A percentile compares a stretch with the other conserved stretches of the same genome.
phyloP scores from a whole-genome alignment of 2,797 vertebrate species.

The Falco peregrinus region DNA sequence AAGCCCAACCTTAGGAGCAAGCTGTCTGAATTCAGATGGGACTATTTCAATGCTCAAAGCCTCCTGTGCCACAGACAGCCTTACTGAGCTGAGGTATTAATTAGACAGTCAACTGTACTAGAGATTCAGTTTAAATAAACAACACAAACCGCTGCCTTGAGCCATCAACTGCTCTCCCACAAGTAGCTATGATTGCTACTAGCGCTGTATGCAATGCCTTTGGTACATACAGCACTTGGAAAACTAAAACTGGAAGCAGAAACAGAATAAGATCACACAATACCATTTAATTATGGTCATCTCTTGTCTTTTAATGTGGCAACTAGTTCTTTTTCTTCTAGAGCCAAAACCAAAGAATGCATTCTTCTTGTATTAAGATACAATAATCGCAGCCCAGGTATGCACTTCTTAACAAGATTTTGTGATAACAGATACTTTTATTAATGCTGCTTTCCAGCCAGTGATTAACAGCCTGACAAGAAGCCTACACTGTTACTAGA shows the following conservation, averaged over 20 bases:
- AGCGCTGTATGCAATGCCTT: fast-evolving
- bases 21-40: fast-evolving
- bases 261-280: not conserved
- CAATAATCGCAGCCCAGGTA: not conserved
- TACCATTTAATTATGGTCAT: not conserved
- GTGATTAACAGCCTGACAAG: not conserved
- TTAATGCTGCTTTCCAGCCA: not conserved
- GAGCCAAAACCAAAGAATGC: not conserved
- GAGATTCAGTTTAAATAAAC: not conserved
- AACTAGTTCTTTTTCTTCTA: not conserved
- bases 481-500: not conserved
- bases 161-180: not conserved
- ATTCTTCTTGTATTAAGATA: not conserved
- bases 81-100: not conserved
- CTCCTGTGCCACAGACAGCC: not conserved
- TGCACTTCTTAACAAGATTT: not conserved
- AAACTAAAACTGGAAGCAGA: not conserved
- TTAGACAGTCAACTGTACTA: not conserved
- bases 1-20: not conserved
- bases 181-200: not conserved
- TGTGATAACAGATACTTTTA: not conserved
- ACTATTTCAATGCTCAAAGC: not conserved
- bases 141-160: not conserved
- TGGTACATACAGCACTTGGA: not conserved
- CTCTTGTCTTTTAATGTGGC: not conserved